Base-by-base conservation (phyloP, 2,888 invertebrate genomes). In the Cotesia congregata region DNA sequence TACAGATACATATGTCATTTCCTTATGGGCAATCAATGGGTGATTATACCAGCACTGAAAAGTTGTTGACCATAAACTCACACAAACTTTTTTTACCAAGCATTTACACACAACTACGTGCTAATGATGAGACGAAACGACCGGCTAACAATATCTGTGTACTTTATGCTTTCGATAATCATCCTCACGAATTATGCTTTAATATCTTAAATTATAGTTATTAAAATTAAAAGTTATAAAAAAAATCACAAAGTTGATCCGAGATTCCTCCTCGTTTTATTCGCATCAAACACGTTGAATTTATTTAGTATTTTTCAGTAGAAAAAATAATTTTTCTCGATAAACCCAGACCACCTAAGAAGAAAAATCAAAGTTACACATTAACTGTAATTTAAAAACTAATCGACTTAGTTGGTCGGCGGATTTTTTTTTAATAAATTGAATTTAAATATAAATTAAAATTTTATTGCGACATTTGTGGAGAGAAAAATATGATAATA, bases 21-120 rank as follows among this genome's bases (percentile, higher is more conserved):
- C 38, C 85, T 85, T 83, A 85, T 84, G 80, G 83, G 80, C 85
- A 84, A 87, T 87, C 86, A 83, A 83, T 82, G 83, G 78, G 74
- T 76, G 78, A 79, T 82, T 80, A 81, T 76, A 73, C 61, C 67
- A 73, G 67, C 38, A 67, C 30, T 59, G 38, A 17, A 30, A 67
- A 65, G 41, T 73, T 73, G 73, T 67, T 73, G 73, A 73, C 39
- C 73, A 38, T 59, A 30, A 65, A 12, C 50, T 50, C 50, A 50
- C 7, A 50, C 9, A 50, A 7, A 50, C 12, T 41, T 6, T 41
- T 39, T 41, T 15, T 41, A 15, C 67, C 12, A 20, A 9, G 15
- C 41, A 7, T 41, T 38, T 67, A 67, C 38, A 41, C 6, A 50
- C 40, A 72, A 39, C 40, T 17, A 72, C 39, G 39, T 39, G 71